Evolutionary conservation across 2,888 invertebrate species (phyloP).

Genomic region (Anthrax anthrax): DNA sequence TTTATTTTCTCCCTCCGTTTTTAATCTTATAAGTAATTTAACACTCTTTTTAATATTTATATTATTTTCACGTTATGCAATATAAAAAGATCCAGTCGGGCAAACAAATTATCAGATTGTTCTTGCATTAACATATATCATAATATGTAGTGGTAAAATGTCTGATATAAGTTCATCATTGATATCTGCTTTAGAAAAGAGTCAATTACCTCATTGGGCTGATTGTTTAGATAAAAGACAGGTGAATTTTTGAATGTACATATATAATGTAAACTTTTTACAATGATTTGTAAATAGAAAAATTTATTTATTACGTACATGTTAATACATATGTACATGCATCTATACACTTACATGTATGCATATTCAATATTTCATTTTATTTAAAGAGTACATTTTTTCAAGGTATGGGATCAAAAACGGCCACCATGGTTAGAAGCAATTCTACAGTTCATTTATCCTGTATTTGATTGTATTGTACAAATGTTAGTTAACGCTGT

Average conservation of each 20-base stretch:
- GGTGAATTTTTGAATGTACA: constrained; percentile 31
- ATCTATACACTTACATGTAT: not conserved
- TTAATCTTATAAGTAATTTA: too few species aligned
- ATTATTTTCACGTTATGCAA: not conserved
- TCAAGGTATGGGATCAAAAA: constrained; percentile 66
- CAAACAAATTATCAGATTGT: constrained; percentile 44
- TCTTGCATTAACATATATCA: constrained; percentile 46
- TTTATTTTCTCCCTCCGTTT: not conserved
- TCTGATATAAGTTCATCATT: constrained; percentile 48
- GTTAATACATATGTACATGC: too few species aligned
- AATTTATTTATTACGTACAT: not conserved
- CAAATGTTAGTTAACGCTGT: constrained; percentile 54
- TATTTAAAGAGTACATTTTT: too few species aligned
- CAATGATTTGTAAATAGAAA: not conserved
- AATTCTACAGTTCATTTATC: constrained; percentile 47
- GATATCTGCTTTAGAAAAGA: constrained; percentile 45
- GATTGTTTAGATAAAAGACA: constrained; percentile 61
- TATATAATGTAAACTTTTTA: not conserved
- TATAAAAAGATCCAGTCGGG: constrained; percentile 28
- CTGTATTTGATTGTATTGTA: constrained; percentile 47
- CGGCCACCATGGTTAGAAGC: constrained; percentile 66
- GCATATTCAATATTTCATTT: too few species aligned
- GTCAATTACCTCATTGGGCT: constrained; percentile 46
- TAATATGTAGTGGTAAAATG: constrained; percentile 48
- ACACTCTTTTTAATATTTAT: too few species aligned